phyloP scores from a whole-genome alignment of 2,888 invertebrate genomes.

The Papilio protenor region DNA sequence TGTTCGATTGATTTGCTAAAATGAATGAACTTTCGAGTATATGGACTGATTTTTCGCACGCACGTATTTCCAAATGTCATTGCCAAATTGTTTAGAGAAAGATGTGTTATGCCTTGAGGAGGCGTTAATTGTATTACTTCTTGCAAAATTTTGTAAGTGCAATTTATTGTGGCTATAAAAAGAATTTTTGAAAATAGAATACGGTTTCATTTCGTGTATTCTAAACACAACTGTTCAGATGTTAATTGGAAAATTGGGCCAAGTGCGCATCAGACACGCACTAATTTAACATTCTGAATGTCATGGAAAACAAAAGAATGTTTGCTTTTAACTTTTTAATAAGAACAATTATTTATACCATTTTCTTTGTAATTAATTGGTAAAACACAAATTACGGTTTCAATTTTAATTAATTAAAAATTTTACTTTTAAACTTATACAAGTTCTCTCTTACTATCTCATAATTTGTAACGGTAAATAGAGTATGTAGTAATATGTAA shows the following conservation, averaged over 20 bases:
- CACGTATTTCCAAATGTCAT: slow-evolving; percentile 9
- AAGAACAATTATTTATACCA: neutral
- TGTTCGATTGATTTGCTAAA: neutral
- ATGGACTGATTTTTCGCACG: neutral
- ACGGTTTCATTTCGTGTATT: neutral
- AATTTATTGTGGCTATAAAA: slow-evolving; percentile 2
- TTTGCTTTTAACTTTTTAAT: neutral
- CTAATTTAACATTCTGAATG: slow-evolving; percentile 33
- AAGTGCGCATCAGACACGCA: slow-evolving; percentile 39
- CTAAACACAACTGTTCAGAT: slow-evolving; percentile 23
- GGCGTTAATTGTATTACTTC: slow-evolving; percentile 25
- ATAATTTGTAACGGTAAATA: neutral
- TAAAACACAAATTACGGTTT: too few species aligned
- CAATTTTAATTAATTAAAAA: too few species aligned
- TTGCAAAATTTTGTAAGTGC: slow-evolving; percentile 22
- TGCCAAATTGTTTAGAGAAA: slow-evolving; percentile 26
- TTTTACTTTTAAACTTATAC: too few species aligned
- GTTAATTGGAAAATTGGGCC: slow-evolving; percentile 42
- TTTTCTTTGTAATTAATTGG: neutral
- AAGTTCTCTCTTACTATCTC: too few species aligned
- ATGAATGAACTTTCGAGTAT: neutral
- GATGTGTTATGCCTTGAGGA: slow-evolving; percentile 10
- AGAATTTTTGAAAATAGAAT: neutral
- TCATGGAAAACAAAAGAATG: slow-evolving; percentile 31
- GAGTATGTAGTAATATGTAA: too few species aligned